These are phyloP conservation scores for Folsomia candida DNA, from an alignment of 2,888 invertebrate genomes.

Conservation along the genomic window DNA sequence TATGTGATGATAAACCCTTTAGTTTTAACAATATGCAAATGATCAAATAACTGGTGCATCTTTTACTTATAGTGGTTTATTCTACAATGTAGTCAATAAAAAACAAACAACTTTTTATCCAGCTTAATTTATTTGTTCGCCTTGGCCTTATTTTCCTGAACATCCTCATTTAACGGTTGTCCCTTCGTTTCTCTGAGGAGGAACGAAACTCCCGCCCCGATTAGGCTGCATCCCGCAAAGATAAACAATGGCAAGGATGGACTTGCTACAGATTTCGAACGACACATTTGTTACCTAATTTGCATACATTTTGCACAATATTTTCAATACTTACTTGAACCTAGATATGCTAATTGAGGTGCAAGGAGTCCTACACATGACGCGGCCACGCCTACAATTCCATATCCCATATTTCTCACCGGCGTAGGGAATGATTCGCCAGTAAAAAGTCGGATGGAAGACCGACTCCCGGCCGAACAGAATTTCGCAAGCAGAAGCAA, in stretches of 20 bases:
- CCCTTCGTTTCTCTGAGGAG: slow-evolving; percentile 42
- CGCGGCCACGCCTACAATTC: slow-evolving; percentile 31
- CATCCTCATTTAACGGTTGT: slow-evolving; percentile 25
- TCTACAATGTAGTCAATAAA: too few relatives aligned
- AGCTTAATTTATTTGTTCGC: too few relatives aligned
- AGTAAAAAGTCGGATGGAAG: slow-evolving; percentile 28
- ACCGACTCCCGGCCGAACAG: slow-evolving; percentile 36
- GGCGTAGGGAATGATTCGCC: slow-evolving; percentile 41
- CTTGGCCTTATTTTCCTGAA: too few relatives aligned
- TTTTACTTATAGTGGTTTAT: too few relatives aligned
- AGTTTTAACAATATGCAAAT: too few relatives aligned
- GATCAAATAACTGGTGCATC: too few relatives aligned
- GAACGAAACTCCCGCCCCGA: slow-evolving; percentile 31
- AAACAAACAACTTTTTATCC: too few relatives aligned
- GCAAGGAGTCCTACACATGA: slow-evolving; percentile 35
- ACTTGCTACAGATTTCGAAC: slow-evolving; percentile 35
- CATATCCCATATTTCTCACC: slow-evolving; percentile 39
- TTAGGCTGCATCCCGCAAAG: slow-evolving; percentile 35
- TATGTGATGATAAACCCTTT: too few relatives aligned
- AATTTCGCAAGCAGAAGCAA: slow-evolving; percentile 39
- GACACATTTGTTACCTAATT: too few relatives aligned
- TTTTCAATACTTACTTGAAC: slow-evolving; percentile 13
- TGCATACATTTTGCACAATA: too few relatives aligned
- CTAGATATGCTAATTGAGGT: slow-evolving; percentile 41
- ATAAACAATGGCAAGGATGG: slow-evolving; percentile 38